Evolutionary conservation across 2,113 vertebrate genomes (phyloP).

Genomic region (Apteryx owenii): DNA sequence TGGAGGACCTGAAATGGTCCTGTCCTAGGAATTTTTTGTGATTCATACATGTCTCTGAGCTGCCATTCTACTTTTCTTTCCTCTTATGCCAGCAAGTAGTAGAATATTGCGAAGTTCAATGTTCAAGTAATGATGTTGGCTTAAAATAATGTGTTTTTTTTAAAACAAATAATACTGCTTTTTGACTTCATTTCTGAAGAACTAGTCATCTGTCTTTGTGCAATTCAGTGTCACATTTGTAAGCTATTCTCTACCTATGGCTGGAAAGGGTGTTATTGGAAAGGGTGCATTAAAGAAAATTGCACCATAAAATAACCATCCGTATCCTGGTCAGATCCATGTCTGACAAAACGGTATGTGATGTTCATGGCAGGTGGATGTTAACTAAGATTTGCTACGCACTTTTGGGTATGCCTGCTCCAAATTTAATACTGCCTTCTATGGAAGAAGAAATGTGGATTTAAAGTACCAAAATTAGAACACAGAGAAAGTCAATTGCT

Average conservation of each 20-base stretch:
- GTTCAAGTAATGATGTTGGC: not conserved
- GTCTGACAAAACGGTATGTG: conserved; percentile 56
- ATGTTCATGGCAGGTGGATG: conserved; percentile 52
- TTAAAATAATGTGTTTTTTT: not conserved
- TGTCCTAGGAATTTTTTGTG: not conserved
- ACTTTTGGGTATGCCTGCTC: conserved; percentile 7
- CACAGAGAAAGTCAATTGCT: not conserved
- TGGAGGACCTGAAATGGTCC: not conserved
- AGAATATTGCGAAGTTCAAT: not conserved
- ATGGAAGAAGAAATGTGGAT: not conserved
- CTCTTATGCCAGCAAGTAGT: not conserved
- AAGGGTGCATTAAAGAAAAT: conserved; percentile 53
- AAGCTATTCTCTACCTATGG: not conserved
- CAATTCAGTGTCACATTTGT: conserved; percentile 5
- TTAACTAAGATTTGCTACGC: conserved; percentile 54
- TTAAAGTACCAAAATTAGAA: not conserved
- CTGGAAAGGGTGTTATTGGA: not conserved
- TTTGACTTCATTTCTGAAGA: not conserved
- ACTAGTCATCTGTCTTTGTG: not conserved
- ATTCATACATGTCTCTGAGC: not conserved
- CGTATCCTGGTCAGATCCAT: conserved; percentile 48
- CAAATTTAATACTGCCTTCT: not conserved
- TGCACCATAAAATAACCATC: conserved; percentile 53
- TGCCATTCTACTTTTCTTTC: not conserved
- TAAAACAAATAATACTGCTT: not conserved